Conservation (phyloP, 1,140 invertebrate genomes). For the Neodiprion lecontei region DNA sequence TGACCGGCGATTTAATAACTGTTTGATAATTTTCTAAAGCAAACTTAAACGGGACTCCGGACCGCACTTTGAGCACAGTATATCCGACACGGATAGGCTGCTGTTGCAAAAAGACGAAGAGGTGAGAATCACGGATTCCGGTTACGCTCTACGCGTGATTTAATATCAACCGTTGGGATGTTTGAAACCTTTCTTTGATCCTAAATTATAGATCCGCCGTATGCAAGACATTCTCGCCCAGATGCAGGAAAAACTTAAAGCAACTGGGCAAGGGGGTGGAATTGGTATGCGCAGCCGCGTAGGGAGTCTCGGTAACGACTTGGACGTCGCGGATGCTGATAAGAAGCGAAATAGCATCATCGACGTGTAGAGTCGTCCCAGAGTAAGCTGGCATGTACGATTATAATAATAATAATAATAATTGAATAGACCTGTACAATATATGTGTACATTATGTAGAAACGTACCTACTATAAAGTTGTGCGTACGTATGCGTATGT, state of each 20-base stretch:
- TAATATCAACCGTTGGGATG: neutral
- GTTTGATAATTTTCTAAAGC: slow-evolving; percentile 56
- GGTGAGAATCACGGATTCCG: slow-evolving; percentile 58
- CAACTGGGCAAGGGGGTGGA: slow-evolving; percentile 66
- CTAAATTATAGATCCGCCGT: slow-evolving; percentile 76
- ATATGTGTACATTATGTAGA: too few relatives aligned
- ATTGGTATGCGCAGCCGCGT: slow-evolving; percentile 52
- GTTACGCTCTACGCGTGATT: slow-evolving; percentile 3
- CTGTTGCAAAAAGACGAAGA: slow-evolving; percentile 93
- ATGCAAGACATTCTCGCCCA: slow-evolving; percentile 97
- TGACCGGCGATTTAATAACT: slow-evolving; percentile 7
- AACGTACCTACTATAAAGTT: too few relatives aligned
- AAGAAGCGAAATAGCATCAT: slow-evolving; percentile 84
- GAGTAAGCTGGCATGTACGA: neutral
- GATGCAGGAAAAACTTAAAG: slow-evolving; percentile 96
- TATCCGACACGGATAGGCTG: slow-evolving; percentile 85
- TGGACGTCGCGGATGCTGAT: slow-evolving; percentile 55
- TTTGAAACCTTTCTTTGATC: neutral
- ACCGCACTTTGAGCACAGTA: slow-evolving; percentile 74
- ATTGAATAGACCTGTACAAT: neutral
- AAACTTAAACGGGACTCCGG: slow-evolving; percentile 87
- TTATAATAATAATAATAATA: neutral
- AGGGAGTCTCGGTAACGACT: slow-evolving; percentile 55
- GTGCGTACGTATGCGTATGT: too few relatives aligned
- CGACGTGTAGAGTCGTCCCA: slow-evolving; percentile 68